phyloP scores from a whole-genome alignment of 2,113 vertebrate species.

The Gambusia holbrooki region DNA sequence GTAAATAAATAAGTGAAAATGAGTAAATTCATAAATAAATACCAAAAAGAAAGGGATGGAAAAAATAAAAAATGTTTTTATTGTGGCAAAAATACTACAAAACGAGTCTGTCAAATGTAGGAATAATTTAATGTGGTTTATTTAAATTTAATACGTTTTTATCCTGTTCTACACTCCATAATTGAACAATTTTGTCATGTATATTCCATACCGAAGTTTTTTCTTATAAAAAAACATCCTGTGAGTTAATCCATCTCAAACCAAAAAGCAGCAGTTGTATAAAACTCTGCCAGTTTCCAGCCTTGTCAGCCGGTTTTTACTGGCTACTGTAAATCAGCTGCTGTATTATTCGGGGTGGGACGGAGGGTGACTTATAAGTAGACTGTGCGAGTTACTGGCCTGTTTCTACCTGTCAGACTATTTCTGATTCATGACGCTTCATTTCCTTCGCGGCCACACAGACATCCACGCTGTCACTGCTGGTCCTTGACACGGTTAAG shows the following conservation, averaged over 20 bases:
- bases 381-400: not conserved
- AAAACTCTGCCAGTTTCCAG: not conserved
- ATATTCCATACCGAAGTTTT: not conserved
- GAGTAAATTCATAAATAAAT: not conserved
- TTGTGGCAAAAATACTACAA: not conserved
- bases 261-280: not conserved
- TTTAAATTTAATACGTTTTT: not conserved
- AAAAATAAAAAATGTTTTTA: not conserved
- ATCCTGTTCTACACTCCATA: not conserved
- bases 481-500: constrained; percentile 39
- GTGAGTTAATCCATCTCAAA: no score
- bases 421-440: constrained; percentile 11
- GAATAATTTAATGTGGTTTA: no score
- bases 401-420: constrained; percentile 17
- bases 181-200: not conserved
- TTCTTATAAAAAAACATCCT: not conserved
- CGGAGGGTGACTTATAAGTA: not conserved
- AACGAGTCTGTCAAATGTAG: no score
- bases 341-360: not conserved
- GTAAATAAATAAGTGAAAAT: not conserved
- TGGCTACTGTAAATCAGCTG: not conserved
- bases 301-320: not conserved
- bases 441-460: constrained; percentile 7
- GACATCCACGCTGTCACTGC: constrained; percentile 27
- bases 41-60: no score